These are phyloP conservation scores for Lophotriccus pileatus DNA, from an alignment of 2,797 vertebrate genomes.

Conservation along the genomic window DNA sequence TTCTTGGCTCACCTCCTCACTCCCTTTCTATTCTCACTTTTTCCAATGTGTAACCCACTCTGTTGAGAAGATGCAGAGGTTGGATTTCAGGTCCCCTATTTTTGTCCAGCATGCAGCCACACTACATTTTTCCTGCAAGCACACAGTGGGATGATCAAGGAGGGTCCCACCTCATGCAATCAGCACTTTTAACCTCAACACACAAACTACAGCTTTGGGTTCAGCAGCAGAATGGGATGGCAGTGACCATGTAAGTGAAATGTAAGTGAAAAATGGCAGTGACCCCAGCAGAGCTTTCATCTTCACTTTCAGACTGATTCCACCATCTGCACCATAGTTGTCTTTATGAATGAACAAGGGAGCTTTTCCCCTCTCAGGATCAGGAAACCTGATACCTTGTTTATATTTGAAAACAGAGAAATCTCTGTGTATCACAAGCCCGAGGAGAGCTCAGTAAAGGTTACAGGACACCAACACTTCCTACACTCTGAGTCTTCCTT, in stretches of 20 bases:
- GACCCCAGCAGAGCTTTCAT: not conserved
- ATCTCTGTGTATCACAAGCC: not conserved
- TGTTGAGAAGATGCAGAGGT: not conserved
- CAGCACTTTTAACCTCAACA: not conserved
- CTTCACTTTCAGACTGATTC: not conserved
- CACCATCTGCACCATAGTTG: not conserved
- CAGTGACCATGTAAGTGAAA: no score
- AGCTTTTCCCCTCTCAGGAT: not conserved
- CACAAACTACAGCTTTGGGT: not conserved
- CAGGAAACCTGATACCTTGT: not conserved
- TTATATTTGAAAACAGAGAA: not conserved
- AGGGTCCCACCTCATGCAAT: not conserved
- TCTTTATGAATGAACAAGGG: not conserved
- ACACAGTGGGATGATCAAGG: not conserved
- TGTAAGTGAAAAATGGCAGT: no score
- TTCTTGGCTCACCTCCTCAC: not conserved
- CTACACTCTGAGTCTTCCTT: not conserved
- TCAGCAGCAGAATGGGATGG: not conserved
- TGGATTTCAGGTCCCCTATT: not conserved
- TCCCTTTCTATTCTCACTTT: not conserved
- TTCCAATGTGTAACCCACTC: rapidly evolving
- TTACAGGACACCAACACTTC: not conserved
- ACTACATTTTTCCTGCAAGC: not conserved
- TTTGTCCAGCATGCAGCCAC: not conserved
- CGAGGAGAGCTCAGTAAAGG: not conserved